Conservation (phyloP, 2,888 invertebrate genomes). For the Scelioninae gen. 1 region DNA sequence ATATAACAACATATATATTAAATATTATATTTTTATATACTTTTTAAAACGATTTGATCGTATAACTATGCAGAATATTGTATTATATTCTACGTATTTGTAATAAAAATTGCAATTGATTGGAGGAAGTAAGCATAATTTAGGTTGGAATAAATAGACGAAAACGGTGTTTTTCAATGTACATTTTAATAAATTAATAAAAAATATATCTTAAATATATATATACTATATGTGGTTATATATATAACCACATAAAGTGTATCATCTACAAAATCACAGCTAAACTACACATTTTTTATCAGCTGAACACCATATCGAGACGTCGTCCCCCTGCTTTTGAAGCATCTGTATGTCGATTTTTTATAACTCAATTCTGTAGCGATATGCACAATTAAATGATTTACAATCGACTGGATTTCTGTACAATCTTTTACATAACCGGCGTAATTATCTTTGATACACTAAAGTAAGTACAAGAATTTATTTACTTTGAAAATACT, state of each 20-base stretch:
- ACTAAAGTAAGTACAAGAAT: constrained; percentile 60
- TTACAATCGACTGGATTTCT: constrained; percentile 1
- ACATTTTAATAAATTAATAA: constrained; percentile 61
- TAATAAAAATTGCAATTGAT: neutral
- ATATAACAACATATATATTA: neutral
- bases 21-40: neutral
- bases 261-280: constrained; percentile 28
- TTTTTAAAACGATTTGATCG: neutral
- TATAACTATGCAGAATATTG: neutral
- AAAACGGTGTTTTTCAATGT: constrained; percentile 9
- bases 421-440: constrained; percentile 44
- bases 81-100: neutral
- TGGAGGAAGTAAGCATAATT: constrained; percentile 7
- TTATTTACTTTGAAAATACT: constrained; percentile 55
- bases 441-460: constrained; percentile 27
- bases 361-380: constrained; percentile 33
- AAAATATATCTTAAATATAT: constrained; percentile 50
- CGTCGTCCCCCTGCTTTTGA: constrained; percentile 38
- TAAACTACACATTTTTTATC: constrained; percentile 16
- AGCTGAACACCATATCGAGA: neutral
- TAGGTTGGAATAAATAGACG: constrained; percentile 34
- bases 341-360: neutral
- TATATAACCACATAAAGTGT: too few relatives aligned
- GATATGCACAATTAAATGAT: constrained; percentile 43
- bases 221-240: too few relatives aligned